Percentiles rank a stretch among this genome's conserved stretches.
phyloP scores from a whole-genome alignment of 92 coral and sea anemone genomes.

The Chrysogorgia sp. region DNA sequence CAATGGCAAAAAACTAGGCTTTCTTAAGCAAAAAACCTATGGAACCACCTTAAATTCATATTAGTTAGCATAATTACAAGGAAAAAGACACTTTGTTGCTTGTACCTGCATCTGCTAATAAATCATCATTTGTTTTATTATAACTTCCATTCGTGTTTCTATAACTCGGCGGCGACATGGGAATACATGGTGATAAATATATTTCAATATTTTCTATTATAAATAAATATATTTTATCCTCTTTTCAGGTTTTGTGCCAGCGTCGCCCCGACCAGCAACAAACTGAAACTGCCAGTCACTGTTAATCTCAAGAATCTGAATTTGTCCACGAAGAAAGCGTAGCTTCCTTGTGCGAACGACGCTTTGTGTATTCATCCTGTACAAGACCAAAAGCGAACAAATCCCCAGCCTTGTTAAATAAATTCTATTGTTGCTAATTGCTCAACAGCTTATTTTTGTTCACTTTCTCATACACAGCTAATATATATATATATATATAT shows the following conservation, averaged over 20 bases:
- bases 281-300: conserved; percentile 57
- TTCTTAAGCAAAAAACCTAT: too few relatives aligned
- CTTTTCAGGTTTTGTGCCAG: conserved; percentile 61
- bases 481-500: too few relatives aligned
- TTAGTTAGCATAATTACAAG: too few relatives aligned
- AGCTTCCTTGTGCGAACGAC: not conserved
- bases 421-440: not conserved
- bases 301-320: conserved; percentile 58
- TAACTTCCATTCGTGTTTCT: too few relatives aligned
- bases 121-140: too few relatives aligned
- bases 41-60: too few relatives aligned
- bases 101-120: too few relatives aligned
- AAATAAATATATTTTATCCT: not conserved
- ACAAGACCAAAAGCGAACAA: not conserved
- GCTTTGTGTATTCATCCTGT: not conserved
- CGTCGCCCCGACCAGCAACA: conserved; percentile 56
- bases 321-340: conserved; percentile 11
- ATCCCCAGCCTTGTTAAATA: not conserved
- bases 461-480: too few relatives aligned
- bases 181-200: too few relatives aligned
- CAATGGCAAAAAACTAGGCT: too few relatives aligned
- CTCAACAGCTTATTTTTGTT: not conserved
- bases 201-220: not conserved
- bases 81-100: too few relatives aligned
- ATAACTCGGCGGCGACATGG: too few relatives aligned